These are phyloP conservation scores for Clarias gariepinus DNA, from an alignment of 2,113 vertebrate genomes.

Conservation along the genomic window DNA sequence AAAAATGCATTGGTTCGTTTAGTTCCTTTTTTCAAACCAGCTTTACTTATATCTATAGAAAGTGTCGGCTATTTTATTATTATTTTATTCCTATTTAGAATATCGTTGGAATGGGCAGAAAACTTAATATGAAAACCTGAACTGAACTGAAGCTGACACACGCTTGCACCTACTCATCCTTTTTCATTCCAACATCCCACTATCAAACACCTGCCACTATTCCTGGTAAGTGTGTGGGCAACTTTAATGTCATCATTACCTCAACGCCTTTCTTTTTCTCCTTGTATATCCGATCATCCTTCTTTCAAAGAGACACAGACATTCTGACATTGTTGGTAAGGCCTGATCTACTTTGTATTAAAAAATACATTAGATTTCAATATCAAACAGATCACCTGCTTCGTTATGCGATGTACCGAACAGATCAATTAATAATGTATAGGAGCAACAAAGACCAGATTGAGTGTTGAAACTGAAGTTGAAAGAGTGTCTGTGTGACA, in stretches of 20 bases:
- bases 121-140: neutral
- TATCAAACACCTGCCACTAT: constrained; percentile 12
- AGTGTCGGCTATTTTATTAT: neutral
- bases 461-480: constrained; percentile 30
- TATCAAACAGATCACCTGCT: constrained; percentile 53
- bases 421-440: constrained; percentile 54
- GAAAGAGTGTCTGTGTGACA: constrained; percentile 32
- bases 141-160: neutral
- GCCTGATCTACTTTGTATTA: constrained; percentile 17
- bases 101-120: neutral
- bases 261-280: neutral
- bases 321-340: neutral
- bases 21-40: neutral
- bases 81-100: neutral
- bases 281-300: neutral
- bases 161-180: neutral
- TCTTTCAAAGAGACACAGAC: constrained; percentile 7
- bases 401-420: constrained; percentile 36
- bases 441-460: constrained; percentile 35
- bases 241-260: constrained; percentile 24
- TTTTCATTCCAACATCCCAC: constrained; percentile 39
- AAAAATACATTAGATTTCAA: constrained; percentile 47
- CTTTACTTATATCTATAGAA: neutral
- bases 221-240: constrained; percentile 12
- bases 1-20: no score